Evolutionary conservation across 2,888 invertebrate species (phyloP).

Genomic region (Rutpela maculata): DNA sequence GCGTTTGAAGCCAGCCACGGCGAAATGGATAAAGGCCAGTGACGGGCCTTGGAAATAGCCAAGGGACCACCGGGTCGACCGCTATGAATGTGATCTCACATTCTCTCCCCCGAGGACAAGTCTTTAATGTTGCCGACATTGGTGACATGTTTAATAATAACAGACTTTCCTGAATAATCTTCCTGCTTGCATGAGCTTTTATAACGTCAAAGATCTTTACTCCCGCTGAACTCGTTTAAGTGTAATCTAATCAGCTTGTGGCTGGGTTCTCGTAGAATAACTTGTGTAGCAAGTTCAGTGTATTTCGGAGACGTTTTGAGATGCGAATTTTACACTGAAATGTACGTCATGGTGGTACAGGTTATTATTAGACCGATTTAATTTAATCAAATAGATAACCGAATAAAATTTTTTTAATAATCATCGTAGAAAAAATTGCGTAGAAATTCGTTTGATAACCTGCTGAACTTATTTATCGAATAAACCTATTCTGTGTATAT

Average conservation of each 20-base stretch:
- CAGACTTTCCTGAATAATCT: constrained; percentile 19
- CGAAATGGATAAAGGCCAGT: constrained; percentile 52
- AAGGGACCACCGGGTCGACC: constrained; percentile 26
- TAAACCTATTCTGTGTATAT: too few relatives aligned
- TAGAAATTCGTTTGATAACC: too few relatives aligned
- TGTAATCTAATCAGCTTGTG: constrained; percentile 12
- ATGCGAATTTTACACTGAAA: background rate
- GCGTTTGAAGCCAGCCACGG: constrained; percentile 51
- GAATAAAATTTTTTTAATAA: too few relatives aligned
- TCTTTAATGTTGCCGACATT: constrained; percentile 48
- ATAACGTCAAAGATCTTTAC: constrained; percentile 22
- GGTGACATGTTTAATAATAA: constrained; percentile 49
- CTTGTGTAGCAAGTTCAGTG: background rate
- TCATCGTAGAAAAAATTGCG: too few relatives aligned
- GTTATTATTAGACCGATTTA: too few relatives aligned
- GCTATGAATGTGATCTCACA: constrained; percentile 44
- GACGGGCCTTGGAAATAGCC: constrained; percentile 45
- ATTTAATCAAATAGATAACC: too few relatives aligned
- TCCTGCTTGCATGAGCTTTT: constrained; percentile 9
- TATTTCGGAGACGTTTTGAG: background rate
- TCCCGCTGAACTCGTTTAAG: constrained; percentile 14
- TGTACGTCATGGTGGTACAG: background rate
- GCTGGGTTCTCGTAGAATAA: background rate
- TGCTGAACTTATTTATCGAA: too few relatives aligned
- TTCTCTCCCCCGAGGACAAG: constrained; percentile 45